Evolutionary conservation across 2,888 invertebrate genomes (phyloP), one percentile per base, ranked within the genome.

Genomic region (Lasioglossum villosulum): DNA sequence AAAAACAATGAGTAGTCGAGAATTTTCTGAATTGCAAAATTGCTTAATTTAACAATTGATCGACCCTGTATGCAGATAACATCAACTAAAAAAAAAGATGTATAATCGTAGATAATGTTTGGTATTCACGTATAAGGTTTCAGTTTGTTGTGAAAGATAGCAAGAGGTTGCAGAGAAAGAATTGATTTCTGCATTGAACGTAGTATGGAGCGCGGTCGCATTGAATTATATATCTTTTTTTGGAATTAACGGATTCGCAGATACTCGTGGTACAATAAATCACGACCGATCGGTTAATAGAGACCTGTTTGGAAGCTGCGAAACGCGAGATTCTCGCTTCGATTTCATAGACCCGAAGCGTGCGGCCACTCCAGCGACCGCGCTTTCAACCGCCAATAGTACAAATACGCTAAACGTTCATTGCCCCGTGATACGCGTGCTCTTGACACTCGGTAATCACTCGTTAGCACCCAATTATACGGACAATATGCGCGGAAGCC

Each of bases 381-480:
- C 63, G 75, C 75, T 59, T 30, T 66, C 45, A 37, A 76, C 23
- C 76, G 27, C 45, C 76, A 66, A 70, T 37, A 34, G 27, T 52
- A 52, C 34, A 70, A 77, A 52, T 37, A 39, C 52, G 77, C 52
- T 70, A 52, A 77, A 77, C 37, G 72, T 52, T 39, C 56, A 34
- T 77, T 73, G 42, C 45, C n/a, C 34, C 6, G 63, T 39, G 72
- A 79, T 59, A 75, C 30, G 83, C 59, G 79, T 76, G 76, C 72
- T 70, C 45, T 52, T 78, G 75, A 83, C 78, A 78, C 63, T 74
- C 74, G 79, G 45, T 80, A 80, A 84, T 86, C 80, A 52, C 74
- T 84, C 68, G 71, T 34, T 42, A 37, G 66, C 71, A 59, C 68
- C 78, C 75, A 82, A 84, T 78, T 81, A 75, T 30, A n/a, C 75